phyloP scores from a whole-genome alignment of 30 jellyfish, hydroid and myxozoan genomes.

The Euphysa ruthae region DNA sequence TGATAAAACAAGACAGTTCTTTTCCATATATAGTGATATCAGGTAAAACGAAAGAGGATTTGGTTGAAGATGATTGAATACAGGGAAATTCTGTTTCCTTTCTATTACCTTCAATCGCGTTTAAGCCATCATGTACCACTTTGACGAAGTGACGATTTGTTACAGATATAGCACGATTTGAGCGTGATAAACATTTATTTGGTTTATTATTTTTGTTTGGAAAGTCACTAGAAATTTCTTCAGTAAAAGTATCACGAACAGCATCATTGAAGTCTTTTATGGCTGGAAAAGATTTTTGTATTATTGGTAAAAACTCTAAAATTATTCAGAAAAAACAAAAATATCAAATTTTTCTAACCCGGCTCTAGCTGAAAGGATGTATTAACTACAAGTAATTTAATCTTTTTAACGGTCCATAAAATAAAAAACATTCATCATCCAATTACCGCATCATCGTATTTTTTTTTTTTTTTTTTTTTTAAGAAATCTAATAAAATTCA shows the following conservation, averaged over 20 bases:
- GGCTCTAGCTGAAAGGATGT: neutral
- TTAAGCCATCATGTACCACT: constrained; percentile 32
- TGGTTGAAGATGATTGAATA: constrained; percentile 38
- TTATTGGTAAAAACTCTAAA: neutral
- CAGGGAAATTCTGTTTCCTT: no score
- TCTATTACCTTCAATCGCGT: neutral
- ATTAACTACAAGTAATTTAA: no score
- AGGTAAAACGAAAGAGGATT: constrained; percentile 48
- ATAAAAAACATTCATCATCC: no score
- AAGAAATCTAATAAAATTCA: no score
- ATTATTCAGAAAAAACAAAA: neutral
- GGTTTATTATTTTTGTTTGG: neutral
- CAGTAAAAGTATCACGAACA: neutral
- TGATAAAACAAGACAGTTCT: constrained; percentile 47
- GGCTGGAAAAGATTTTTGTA: no score
- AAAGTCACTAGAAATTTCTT: no score
- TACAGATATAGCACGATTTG: constrained; percentile 71
- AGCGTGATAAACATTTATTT: neutral
- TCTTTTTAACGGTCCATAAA: no score
- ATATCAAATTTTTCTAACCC: no score
- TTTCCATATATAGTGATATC: constrained; percentile 40
- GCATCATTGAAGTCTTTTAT: neutral
- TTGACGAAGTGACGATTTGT: constrained; percentile 62
- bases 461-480: no score
- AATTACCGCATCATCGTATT: no score